A percentile compares a stretch with the other conserved stretches of the same genome.
Evolutionary conservation across 2,888 invertebrate genomes (phyloP).

Genomic region (Parnassius mnemosyne): DNA sequence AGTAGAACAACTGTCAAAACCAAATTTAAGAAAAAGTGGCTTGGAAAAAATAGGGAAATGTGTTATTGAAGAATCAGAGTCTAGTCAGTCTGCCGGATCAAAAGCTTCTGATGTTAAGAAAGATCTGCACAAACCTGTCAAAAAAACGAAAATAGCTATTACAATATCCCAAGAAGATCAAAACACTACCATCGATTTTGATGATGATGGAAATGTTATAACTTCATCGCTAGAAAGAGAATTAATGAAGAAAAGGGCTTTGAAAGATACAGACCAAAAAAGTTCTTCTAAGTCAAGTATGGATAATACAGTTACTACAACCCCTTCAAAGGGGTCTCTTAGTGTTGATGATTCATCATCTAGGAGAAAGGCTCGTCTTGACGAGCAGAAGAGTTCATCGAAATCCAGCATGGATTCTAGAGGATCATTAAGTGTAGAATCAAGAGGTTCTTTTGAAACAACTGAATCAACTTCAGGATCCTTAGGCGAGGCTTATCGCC

Average conservation of each 20-base stretch:
- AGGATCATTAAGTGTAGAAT: slow-evolving; percentile 84
- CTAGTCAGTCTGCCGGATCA: slow-evolving; percentile 79
- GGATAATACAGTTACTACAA: slow-evolving; percentile 73
- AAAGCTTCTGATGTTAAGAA: slow-evolving; percentile 70
- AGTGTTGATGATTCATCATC: slow-evolving; percentile 77
- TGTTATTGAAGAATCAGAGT: slow-evolving; percentile 80
- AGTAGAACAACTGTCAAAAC: slow-evolving; percentile 70
- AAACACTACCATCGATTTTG: slow-evolving; percentile 76
- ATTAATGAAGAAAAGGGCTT: slow-evolving; percentile 63
- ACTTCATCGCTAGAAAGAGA: slow-evolving; percentile 71
- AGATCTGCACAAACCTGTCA: slow-evolving; percentile 72
- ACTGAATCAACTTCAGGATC: slow-evolving; percentile 89
- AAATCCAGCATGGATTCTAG: slow-evolving; percentile 84
- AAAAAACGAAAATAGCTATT: slow-evolving; percentile 77
- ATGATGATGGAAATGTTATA: slow-evolving; percentile 74
- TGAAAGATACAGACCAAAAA: slow-evolving; percentile 72
- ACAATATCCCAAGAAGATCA: slow-evolving; percentile 79
- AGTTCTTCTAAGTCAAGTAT: slow-evolving; percentile 82
- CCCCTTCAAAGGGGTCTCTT: slow-evolving; percentile 73
- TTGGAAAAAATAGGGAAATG: slow-evolving; percentile 72
- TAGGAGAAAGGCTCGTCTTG: slow-evolving; percentile 64
- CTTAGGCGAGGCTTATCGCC: slow-evolving; percentile 84
- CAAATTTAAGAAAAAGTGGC: slow-evolving; percentile 67
- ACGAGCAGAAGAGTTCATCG: slow-evolving; percentile 79
- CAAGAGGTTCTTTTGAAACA: slow-evolving; percentile 85